A percentile compares a stretch with the other conserved stretches of the same genome.
These are phyloP conservation scores for Chorisops tibialis DNA, from an alignment of 2,888 invertebrate species.

Conservation along the genomic window DNA sequence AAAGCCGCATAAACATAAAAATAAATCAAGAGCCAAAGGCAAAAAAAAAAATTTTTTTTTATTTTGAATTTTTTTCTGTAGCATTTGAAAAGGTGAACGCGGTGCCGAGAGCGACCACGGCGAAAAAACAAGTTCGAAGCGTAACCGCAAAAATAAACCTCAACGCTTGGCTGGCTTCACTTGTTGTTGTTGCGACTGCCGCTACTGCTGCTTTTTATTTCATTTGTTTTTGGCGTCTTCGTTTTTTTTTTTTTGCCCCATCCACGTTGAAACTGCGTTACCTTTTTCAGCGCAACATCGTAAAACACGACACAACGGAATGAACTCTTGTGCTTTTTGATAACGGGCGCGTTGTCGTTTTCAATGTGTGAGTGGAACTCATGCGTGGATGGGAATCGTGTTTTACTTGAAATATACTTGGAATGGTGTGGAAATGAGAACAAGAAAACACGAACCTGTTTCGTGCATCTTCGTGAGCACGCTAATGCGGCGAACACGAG, in stretches of 20 bases:
- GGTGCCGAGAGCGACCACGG: neutral
- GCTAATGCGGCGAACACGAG: neutral
- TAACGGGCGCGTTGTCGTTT: neutral
- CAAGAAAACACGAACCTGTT: neutral
- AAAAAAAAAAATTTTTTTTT: neutral
- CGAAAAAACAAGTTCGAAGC: neutral
- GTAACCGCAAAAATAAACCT: neutral
- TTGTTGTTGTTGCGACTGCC: neutral
- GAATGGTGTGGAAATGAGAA: neutral
- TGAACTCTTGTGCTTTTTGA: neutral
- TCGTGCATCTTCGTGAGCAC: too few species aligned
- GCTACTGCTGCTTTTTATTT: neutral
- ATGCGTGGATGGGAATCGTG: neutral
- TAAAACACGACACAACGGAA: neutral
- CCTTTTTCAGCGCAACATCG: constrained; percentile 3
- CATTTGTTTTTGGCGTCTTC: neutral
- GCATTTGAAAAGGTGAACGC: constrained; percentile 1
- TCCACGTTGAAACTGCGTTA: neutral
- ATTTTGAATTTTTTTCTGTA: neutral
- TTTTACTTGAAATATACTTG: neutral
- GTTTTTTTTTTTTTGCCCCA: neutral
- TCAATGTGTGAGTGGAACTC: neutral
- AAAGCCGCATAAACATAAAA: neutral
- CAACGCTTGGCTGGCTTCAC: neutral
- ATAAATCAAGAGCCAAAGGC: neutral